Evolutionary conservation across 2,888 invertebrate genomes (phyloP), one percentile per base, ranked within the genome.

Genomic region (Orthonevra nobilis): DNA sequence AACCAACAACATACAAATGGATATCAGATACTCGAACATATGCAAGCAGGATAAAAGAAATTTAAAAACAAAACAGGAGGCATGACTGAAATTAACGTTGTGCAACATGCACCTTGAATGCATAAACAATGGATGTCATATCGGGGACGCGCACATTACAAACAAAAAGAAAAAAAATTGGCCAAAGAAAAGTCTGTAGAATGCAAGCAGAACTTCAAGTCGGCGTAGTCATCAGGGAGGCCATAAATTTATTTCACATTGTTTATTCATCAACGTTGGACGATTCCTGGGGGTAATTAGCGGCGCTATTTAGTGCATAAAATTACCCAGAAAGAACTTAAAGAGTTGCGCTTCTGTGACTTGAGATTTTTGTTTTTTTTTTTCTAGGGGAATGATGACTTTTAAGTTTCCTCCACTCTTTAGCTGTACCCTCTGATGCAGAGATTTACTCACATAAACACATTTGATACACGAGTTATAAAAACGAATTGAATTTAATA

Each of bases 81-180:
- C 52, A 70, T 54, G 70, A 54, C 63, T 70, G 58, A 77, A 77
- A 77, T 77, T 70, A 77, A 64, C 70, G 58, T 77, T 77, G 70
- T 70, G 70, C 77, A 77, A 70, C 77, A 77, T 77, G 77, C 77
- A 77, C 77, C 70, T 77, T 64, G 77, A 70, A 70, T 77, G 64
- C 70, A 77, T 77, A 77, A 77, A 77, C 70, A 77, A 70, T 77
- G 77, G 64, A 64, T 77, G 64, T 64, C 77, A 77, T 70, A 64
- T 48, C 58, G 52, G 58, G 64, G 60, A 70, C 64, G 77, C 52
- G 5, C 23, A 23, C 5, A 60, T 64, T 56, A 74, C 61, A 69
- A 26, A 48, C 6, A 60, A 54, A 48, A 32, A 60, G 2, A 68
- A 15, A 50, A 52, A 48, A 56, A 58, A 6, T 69, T 61, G 56